phyloP scores from a whole-genome alignment of 2,113 vertebrate species.

The Struthidea cinerea region DNA sequence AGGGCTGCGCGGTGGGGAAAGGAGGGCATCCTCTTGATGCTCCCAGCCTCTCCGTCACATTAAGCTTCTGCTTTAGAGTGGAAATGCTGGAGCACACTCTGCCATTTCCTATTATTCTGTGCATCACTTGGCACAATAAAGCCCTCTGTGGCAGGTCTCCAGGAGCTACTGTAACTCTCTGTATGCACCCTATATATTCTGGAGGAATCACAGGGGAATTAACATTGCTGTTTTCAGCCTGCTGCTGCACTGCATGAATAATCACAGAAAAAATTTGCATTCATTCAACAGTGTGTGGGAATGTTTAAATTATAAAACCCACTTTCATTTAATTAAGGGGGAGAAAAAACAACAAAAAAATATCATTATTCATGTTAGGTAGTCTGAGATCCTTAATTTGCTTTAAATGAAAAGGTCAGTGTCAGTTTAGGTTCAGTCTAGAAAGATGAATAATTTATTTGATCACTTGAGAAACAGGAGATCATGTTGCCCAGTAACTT shows the following conservation, averaged over 20 bases:
- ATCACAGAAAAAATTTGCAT: background rate
- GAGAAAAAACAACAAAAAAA: background rate
- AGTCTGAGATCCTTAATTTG: background rate
- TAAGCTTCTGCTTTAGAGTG: background rate
- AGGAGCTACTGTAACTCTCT: background rate
- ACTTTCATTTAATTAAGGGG: background rate
- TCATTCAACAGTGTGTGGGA: background rate
- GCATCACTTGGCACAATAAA: background rate
- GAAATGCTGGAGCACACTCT: background rate
- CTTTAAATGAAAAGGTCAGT: background rate
- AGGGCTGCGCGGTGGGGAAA: background rate
- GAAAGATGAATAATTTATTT: constrained; percentile 10
- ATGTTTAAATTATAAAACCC: constrained; percentile 1
- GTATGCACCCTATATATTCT: background rate
- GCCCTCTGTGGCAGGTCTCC: background rate
- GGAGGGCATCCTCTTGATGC: background rate
- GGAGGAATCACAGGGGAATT: background rate
- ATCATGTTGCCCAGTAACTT: background rate
- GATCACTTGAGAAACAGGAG: background rate
- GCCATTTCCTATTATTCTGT: background rate
- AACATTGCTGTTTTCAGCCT: background rate
- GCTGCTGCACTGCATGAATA: background rate
- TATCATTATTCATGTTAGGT: background rate
- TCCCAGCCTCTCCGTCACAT: background rate
- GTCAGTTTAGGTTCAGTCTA: background rate